Percentiles rank a stretch among this genome's conserved stretches.
These are phyloP conservation scores for Drosophila fulvimacula DNA, from an alignment of 2,888 invertebrate species.

Conservation along the genomic window DNA sequence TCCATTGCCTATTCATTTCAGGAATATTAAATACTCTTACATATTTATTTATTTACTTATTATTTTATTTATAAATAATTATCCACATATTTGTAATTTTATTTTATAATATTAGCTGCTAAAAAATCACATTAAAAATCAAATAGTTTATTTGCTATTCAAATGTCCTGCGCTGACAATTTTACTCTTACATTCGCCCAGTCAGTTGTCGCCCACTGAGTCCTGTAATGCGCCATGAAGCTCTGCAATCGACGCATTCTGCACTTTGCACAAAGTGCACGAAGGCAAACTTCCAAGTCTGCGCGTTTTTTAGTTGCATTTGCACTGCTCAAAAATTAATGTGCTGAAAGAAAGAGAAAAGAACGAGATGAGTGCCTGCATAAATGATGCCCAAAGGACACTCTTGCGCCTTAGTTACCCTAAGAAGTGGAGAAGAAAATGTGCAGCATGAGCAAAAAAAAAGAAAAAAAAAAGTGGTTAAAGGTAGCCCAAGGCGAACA, in stretches of 20 bases:
- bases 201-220: neutral
- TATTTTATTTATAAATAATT: no score
- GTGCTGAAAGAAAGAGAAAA: slow-evolving; percentile 34
- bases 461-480: slow-evolving; percentile 13
- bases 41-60: no score
- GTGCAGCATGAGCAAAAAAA: slow-evolving; percentile 41
- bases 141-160: neutral
- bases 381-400: slow-evolving; percentile 62
- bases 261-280: slow-evolving; percentile 36
- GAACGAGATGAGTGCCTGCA: slow-evolving; percentile 50
- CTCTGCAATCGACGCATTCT: slow-evolving; percentile 26
- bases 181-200: slow-evolving; percentile 6
- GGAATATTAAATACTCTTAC: no score
- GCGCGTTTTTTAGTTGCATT: slow-evolving; percentile 46
- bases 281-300: slow-evolving; percentile 26
- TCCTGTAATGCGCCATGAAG: slow-evolving; percentile 13
- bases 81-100: neutral
- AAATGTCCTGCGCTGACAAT: neutral
- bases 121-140: neutral
- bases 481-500: slow-evolving; percentile 34
- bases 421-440: slow-evolving; percentile 11
- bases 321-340: slow-evolving; percentile 69
- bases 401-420: slow-evolving; percentile 20
- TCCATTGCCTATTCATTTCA: no score
- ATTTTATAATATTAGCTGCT: neutral